Base-by-base conservation (phyloP, 1,140 invertebrate species). In the Aplysia californica region DNA sequence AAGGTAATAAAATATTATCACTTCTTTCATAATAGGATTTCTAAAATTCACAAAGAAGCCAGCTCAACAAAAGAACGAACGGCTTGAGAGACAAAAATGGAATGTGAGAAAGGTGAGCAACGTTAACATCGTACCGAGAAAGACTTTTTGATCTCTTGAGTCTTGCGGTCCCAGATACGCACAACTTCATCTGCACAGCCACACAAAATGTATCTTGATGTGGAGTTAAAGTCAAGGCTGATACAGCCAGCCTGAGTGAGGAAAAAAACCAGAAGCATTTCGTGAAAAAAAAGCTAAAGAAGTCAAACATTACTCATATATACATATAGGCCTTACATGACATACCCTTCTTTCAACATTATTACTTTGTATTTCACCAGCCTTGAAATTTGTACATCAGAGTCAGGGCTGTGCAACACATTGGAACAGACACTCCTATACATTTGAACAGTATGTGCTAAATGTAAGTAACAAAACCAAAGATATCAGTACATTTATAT, bases 81-180 rank as follows among this genome's bases (percentile, higher is more conserved):
- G 6, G 38, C 31, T 38, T 2, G n/a, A 68, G 29, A 21, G 21
- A 66, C 33, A 6, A 31, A 5, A 66, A 66, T 66, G 33, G 35
- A 64, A 33, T 38, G 18, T 23, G 5, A 31, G 50, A 38, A 44
- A 44, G 10, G 5, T 18, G 21, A 5, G 38, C 33, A 66, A 10
- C 4, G 10, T 39, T 21, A 41, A 38, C 61, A 58, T 15, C 70
- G 59, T 71, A 88, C 87, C 83, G 85, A 84, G 73, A 86, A 89
- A 21, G 84, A 79, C 72, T 87, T 89, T 65, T 85, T 87, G 15
- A 85, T 56, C 35, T 84, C 83, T n/a, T 82, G 77, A 33, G 79
- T 80, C 66, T 89, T 88, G 4, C 87, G 77, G 67, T 89, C 88
- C 83, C 84, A 89, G 6, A 87, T 79, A 58, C 78, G 79, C 2